Evolutionary conservation across 1,140 invertebrate genomes (phyloP).

Genomic region (Proctacanthus coquilletti): DNA sequence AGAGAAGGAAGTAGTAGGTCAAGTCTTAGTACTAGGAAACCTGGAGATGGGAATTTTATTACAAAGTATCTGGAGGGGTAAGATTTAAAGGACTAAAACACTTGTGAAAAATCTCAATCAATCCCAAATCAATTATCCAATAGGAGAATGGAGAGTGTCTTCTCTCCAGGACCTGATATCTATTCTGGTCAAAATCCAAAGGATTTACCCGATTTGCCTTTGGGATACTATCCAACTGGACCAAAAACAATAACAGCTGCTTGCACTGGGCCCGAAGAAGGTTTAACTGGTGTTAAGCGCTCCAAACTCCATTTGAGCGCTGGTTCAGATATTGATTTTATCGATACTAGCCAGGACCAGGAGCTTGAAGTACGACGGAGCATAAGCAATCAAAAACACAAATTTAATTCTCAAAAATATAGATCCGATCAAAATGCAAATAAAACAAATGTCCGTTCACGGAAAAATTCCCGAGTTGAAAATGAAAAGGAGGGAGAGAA

Average conservation of each 20-base stretch:
- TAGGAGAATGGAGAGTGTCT: constrained; percentile 24
- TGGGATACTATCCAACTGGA: constrained; percentile 37
- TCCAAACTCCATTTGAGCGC: constrained; percentile 47
- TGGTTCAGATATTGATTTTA: constrained; percentile 59
- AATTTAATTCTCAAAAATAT: constrained; percentile 5
- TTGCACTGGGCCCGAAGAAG: constrained; percentile 60
- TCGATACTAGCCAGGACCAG: constrained; percentile 47
- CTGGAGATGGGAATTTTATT: constrained; percentile 49
- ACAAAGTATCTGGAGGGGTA: constrained; percentile 59
- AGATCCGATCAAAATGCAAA: constrained; percentile 14
- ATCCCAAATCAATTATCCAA: not conserved
- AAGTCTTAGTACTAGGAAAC: constrained; percentile 28
- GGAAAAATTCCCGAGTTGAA: constrained; percentile 19
- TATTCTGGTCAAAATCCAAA: constrained; percentile 48
- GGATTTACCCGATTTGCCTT: constrained; percentile 41
- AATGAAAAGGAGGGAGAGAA: not conserved
- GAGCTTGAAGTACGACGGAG: constrained; percentile 32
- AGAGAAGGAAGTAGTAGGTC: constrained; percentile 31
- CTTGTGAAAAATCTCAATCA: constrained; percentile 1
- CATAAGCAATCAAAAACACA: constrained; percentile 10
- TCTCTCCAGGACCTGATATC: constrained; percentile 33
- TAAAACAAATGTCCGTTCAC: constrained; percentile 14
- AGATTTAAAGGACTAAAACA: constrained; percentile 14
- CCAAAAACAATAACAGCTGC: constrained; percentile 41
- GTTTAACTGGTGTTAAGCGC: constrained; percentile 53